These are phyloP conservation scores for Xestia rhomboidea DNA, from an alignment of 2,888 invertebrate species.

Conservation along the genomic window DNA sequence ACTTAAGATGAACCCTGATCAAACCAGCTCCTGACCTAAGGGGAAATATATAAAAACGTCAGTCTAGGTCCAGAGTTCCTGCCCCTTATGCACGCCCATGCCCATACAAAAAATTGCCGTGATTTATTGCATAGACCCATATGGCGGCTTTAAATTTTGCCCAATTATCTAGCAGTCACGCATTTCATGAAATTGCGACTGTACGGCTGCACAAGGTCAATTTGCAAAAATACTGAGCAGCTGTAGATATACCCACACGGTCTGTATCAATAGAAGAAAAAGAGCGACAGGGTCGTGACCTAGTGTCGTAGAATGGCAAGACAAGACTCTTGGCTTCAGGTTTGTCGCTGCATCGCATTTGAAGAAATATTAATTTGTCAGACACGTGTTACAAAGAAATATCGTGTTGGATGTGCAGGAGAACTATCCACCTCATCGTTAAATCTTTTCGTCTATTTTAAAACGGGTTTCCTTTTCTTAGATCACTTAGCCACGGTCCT, in stretches of 20 bases:
- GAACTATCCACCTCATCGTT: not conserved
- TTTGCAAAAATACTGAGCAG: constrained; percentile 35
- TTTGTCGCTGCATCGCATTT: constrained; percentile 14
- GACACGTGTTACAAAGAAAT: constrained; percentile 13
- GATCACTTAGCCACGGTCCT: not conserved
- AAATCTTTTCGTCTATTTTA: not conserved
- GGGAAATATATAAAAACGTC: not conserved
- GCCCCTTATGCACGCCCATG: not conserved
- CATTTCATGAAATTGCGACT: constrained; percentile 37
- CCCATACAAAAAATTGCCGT: not conserved
- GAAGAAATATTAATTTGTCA: constrained; percentile 11
- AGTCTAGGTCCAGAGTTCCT: not conserved
- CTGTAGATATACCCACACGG: constrained; percentile 27
- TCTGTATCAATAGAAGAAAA: constrained; percentile 26
- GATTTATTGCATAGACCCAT: not conserved
- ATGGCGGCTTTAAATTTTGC: not conserved
- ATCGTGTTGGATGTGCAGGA: not conserved
- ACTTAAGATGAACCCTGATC: not conserved
- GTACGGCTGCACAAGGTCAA: constrained; percentile 36
- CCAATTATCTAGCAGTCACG: not conserved
- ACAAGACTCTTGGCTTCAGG: constrained; percentile 28
- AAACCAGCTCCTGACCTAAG: not conserved
- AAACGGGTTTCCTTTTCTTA: not conserved
- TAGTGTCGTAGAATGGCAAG: constrained; percentile 35
- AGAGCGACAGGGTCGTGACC: constrained; percentile 50